These are phyloP conservation scores for Falco biarmicus DNA, from an alignment of 2,797 vertebrate species.

Conservation along the genomic window DNA sequence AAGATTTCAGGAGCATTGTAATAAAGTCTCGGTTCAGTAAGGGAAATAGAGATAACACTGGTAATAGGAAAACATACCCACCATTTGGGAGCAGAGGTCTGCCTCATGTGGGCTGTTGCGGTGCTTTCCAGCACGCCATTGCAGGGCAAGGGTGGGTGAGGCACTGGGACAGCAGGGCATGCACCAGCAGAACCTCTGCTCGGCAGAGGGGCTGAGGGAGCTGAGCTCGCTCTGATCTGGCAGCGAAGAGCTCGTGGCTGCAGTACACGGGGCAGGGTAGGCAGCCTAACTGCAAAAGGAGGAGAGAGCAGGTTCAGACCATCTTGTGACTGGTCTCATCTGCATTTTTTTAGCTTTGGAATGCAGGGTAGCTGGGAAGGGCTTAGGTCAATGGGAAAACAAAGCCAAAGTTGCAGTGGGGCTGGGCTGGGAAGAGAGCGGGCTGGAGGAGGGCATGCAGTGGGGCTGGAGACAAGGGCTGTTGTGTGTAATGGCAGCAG, in stretches of 20 bases:
- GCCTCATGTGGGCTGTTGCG: fast-evolving
- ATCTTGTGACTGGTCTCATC: background rate
- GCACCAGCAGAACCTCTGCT: background rate
- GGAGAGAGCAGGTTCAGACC: fast-evolving
- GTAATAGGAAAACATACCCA: background rate
- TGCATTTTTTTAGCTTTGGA: background rate
- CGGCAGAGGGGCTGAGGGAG: background rate
- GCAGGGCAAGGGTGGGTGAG: fast-evolving
- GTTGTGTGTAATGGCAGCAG: background rate
- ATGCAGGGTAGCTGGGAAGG: background rate
- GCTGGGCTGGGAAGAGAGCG: background rate
- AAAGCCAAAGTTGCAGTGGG: background rate
- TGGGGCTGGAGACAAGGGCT: background rate
- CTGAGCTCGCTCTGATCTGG: fast-evolving
- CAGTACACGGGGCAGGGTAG: fast-evolving
- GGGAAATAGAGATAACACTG: background rate
- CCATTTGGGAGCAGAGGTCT: background rate
- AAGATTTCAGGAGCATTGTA: background rate
- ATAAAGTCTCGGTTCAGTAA: background rate
- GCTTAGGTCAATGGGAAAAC: background rate
- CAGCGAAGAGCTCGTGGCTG: background rate
- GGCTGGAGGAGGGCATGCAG: background rate
- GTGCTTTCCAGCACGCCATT: fast-evolving
- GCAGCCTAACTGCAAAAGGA: background rate
- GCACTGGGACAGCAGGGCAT: fast-evolving